Percentiles rank a stretch among this genome's conserved stretches.
These are phyloP conservation scores for Cichladusa arquata DNA, from an alignment of 2,113 vertebrate species.

Conservation along the genomic window DNA sequence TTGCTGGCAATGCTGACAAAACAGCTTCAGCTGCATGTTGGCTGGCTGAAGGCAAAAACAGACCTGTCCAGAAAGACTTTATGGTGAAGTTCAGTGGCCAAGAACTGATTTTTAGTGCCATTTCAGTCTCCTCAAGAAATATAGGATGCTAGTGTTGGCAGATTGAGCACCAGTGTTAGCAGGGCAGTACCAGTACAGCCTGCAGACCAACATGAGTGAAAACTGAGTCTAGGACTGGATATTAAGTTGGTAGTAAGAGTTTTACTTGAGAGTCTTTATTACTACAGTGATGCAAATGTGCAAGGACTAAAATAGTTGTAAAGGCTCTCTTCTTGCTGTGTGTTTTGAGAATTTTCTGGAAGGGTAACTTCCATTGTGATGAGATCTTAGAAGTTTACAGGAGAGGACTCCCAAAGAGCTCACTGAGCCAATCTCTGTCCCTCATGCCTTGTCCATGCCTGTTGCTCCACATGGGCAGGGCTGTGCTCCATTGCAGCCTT, in stretches of 20 bases:
- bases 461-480: not conserved
- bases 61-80: not conserved
- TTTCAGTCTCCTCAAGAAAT: not conserved
- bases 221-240: not conserved
- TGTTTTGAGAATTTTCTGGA: not conserved
- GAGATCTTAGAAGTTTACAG: not conserved
- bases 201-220: not conserved
- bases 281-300: not conserved
- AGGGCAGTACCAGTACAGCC: not conserved
- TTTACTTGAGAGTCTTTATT: not conserved
- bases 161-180: not conserved
- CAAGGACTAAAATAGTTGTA: not conserved
- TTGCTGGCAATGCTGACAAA: not conserved
- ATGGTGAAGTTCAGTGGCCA: not conserved
- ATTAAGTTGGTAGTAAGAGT: not conserved
- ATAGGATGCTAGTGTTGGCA: not conserved
- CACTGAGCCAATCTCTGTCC: not conserved
- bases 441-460: not conserved
- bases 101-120: not conserved
- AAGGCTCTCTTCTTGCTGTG: not conserved
- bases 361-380: not conserved
- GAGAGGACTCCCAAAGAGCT: not conserved
- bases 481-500: not conserved
- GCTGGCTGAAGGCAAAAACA: not conserved
- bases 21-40: accelerated